Conservation (phyloP, 2,888 invertebrate genomes). For the Trissolcus brochymenae region DNA sequence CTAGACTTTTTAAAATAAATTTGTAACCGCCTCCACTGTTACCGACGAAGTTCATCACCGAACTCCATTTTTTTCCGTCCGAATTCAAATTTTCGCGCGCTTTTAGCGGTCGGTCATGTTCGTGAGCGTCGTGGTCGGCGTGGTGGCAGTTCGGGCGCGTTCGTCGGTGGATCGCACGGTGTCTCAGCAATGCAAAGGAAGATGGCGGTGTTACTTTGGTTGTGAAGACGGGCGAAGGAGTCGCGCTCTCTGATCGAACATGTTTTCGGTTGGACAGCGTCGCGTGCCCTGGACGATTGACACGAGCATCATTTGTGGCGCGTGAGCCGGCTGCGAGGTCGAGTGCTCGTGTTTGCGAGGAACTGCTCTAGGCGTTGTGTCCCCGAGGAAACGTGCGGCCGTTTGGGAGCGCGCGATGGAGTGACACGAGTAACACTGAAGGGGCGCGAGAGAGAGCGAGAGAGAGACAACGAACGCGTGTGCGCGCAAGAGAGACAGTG, state of each 20-base stretch:
- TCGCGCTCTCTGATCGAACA: slow-evolving; percentile 27
- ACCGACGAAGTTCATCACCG: too few relatives aligned
- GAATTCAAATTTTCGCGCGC: not conserved
- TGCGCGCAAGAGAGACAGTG: slow-evolving; percentile 3
- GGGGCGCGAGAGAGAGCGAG: not conserved
- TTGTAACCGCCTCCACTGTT: too few relatives aligned
- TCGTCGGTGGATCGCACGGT: slow-evolving; percentile 57
- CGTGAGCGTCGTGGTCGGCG: not conserved
- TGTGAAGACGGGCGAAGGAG: slow-evolving; percentile 60
- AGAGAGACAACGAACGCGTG: not conserved
- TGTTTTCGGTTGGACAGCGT: slow-evolving; percentile 29
- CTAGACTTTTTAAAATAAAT: too few relatives aligned
- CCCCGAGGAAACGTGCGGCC: slow-evolving; percentile 11
- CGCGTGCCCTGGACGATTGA: slow-evolving; percentile 2
- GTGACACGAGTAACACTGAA: slow-evolving; percentile 7
- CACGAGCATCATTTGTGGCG: slow-evolving; percentile 4
- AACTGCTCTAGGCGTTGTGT: not conserved
- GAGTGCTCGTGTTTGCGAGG: not conserved
- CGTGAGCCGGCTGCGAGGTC: not conserved
- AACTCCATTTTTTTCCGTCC: too few relatives aligned
- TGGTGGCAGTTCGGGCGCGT: slow-evolving; percentile 18
- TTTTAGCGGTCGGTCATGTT: not conserved
- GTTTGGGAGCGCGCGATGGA: slow-evolving; percentile 22
- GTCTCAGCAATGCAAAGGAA: slow-evolving; percentile 63
- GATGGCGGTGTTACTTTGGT: slow-evolving; percentile 73